phyloP scores from a whole-genome alignment of 2,888 invertebrate species.

The Drosophila peninsularis region DNA sequence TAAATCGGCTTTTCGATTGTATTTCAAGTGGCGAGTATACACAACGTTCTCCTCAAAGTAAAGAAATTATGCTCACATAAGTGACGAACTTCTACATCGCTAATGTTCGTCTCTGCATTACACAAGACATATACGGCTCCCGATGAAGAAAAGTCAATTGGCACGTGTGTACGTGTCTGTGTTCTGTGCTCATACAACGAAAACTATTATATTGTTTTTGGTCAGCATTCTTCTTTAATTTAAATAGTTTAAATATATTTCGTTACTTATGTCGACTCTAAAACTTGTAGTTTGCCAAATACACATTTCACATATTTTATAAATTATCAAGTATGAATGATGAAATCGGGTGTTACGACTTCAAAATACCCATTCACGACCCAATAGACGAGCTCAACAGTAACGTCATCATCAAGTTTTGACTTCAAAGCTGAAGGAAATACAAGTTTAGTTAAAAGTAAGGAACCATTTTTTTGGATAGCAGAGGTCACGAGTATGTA shows the following conservation, averaged over 20 bases:
- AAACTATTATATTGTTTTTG: background rate
- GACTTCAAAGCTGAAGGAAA: no score
- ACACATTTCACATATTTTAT: no score
- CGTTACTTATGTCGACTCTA: no score
- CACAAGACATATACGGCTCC: slow-evolving; percentile 35
- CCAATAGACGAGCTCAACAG: no score
- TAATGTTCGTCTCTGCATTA: slow-evolving; percentile 43
- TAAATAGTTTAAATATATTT: background rate
- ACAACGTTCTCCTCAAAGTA: slow-evolving; percentile 18
- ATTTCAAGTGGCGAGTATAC: slow-evolving; percentile 53
- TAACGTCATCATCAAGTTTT: no score
- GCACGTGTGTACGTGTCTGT: background rate
- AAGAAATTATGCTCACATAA: slow-evolving; percentile 35
- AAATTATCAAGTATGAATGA: no score
- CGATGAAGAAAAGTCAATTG: slow-evolving; percentile 48
- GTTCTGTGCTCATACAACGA: background rate
- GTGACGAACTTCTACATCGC: slow-evolving; percentile 25
- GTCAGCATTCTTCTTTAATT: background rate
- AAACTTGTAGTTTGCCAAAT: no score
- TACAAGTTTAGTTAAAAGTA: no score
- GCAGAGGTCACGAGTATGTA: no score
- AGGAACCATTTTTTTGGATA: no score
- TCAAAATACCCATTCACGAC: no score
- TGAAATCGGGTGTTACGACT: no score
- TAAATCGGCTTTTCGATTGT: slow-evolving; percentile 80